Evolutionary conservation across 2,113 vertebrate species (phyloP).

Genomic region (Sebastes schlegelii): DNA sequence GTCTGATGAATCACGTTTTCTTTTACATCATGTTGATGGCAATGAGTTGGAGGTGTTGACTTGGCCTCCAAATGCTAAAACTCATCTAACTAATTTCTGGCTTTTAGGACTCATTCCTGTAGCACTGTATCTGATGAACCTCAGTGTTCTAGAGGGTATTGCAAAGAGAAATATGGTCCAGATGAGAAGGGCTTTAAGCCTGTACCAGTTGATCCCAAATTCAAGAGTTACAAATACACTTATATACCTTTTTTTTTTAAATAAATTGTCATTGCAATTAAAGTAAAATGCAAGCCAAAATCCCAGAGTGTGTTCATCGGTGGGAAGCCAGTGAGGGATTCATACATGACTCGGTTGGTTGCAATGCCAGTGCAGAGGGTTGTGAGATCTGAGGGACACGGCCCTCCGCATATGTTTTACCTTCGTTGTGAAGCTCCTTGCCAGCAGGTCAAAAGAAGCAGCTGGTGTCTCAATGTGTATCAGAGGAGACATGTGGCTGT

Average conservation of each 20-base stretch:
- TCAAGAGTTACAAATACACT: slow-evolving; percentile 7
- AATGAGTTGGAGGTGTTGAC: no score
- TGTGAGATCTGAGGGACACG: not conserved
- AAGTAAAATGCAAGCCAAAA: not conserved
- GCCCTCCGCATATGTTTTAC: slow-evolving; percentile 14
- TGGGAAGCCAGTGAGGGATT: not conserved
- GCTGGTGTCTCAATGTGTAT: slow-evolving; percentile 35
- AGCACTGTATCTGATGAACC: no score
- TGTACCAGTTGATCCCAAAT: not conserved
- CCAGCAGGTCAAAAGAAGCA: slow-evolving; percentile 32
- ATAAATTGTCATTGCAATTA: not conserved
- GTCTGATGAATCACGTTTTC: no score
- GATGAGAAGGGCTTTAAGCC: not conserved
- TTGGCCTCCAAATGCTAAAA: no score
- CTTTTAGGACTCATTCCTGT: no score
- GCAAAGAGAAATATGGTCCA: not conserved
- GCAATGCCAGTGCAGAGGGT: not conserved
- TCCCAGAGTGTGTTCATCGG: not conserved
- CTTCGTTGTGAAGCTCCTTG: slow-evolving; percentile 7
- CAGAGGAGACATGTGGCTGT: slow-evolving; percentile 24
- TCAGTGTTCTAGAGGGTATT: no score
- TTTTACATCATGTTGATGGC: no score
- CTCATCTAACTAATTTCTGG: no score
- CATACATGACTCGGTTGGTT: not conserved
- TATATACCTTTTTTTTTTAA: not conserved